Percentiles rank a stretch among this genome's conserved stretches.
Evolutionary conservation across 2,888 invertebrate species (phyloP).

Genomic region (Stenchaetothrips biformis): DNA sequence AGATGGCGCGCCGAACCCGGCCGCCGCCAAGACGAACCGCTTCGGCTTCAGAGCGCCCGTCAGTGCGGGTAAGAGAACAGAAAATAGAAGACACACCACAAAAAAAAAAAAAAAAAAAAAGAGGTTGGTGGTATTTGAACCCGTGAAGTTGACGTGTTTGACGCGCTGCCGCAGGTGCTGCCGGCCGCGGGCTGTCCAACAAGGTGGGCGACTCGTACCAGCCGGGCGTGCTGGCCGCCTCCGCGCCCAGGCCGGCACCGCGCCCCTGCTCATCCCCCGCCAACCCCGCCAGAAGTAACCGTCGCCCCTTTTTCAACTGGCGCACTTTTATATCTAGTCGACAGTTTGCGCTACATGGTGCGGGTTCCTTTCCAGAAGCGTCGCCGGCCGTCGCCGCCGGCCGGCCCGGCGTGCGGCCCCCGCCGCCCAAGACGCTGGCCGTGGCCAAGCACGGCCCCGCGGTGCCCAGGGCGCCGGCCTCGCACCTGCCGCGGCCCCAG

Average conservation of each 20-base stretch:
- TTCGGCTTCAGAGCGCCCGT: neutral
- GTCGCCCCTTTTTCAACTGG: too few relatives aligned
- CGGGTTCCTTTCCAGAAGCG: neutral
- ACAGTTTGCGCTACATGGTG: too few relatives aligned
- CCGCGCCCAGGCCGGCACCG: neutral
- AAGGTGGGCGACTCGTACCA: neutral
- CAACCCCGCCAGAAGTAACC: neutral
- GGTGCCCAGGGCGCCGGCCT: neutral
- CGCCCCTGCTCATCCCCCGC: neutral
- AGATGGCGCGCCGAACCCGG: neutral
- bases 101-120: too few relatives aligned
- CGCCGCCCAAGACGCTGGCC: neutral
- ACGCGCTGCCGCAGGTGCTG: too few relatives aligned
- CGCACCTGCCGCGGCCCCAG: neutral
- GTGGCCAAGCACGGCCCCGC: conserved; percentile 18
- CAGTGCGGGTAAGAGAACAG: neutral
- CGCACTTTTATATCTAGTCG: too few relatives aligned
- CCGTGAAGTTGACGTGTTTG: too few relatives aligned
- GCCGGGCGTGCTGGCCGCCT: neutral
- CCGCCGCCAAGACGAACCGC: neutral
- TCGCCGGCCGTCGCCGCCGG: neutral
- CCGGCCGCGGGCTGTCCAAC: neutral
- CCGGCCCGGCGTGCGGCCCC: neutral
- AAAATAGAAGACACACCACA: too few relatives aligned
- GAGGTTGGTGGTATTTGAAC: too few relatives aligned